Conservation (phyloP, 2,113 vertebrate genomes). For the Rhegmatorhina hoffmannsi region DNA sequence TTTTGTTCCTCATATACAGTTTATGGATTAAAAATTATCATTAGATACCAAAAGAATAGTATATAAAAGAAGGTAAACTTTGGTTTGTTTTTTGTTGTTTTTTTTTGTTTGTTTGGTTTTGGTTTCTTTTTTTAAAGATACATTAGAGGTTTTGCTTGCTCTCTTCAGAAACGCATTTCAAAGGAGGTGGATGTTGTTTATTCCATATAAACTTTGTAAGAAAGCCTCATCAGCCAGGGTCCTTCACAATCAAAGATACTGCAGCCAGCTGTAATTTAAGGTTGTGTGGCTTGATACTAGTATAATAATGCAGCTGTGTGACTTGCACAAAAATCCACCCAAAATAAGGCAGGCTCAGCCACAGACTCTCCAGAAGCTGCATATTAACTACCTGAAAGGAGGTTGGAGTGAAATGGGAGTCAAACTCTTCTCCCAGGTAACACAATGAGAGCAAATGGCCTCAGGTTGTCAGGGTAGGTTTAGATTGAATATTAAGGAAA, state of each 20-base stretch:
- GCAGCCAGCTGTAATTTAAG: background rate
- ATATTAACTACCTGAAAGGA: background rate
- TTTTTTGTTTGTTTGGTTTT: too few species aligned
- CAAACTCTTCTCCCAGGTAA: background rate
- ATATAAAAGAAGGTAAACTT: background rate
- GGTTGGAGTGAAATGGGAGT: background rate
- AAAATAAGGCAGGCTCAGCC: background rate
- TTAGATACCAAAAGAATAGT: background rate
- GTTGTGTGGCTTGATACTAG: background rate
- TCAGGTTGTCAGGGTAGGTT: background rate
- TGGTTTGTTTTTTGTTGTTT: too few species aligned
- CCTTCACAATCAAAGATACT: background rate
- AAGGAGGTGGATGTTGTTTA: background rate
- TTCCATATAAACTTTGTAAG: background rate
- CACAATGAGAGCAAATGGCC: background rate
- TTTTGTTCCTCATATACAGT: background rate
- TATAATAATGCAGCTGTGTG: accelerated
- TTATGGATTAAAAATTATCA: background rate
- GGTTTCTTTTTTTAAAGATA: background rate
- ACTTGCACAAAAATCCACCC: background rate
- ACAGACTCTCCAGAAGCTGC: background rate
- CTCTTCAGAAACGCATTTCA: background rate
- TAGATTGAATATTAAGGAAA: background rate
- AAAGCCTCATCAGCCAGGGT: background rate
- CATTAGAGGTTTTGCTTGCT: background rate